Evolutionary conservation across 2,797 vertebrate genomes (phyloP).

Genomic region (Gymnoscopelus braueri): DNA sequence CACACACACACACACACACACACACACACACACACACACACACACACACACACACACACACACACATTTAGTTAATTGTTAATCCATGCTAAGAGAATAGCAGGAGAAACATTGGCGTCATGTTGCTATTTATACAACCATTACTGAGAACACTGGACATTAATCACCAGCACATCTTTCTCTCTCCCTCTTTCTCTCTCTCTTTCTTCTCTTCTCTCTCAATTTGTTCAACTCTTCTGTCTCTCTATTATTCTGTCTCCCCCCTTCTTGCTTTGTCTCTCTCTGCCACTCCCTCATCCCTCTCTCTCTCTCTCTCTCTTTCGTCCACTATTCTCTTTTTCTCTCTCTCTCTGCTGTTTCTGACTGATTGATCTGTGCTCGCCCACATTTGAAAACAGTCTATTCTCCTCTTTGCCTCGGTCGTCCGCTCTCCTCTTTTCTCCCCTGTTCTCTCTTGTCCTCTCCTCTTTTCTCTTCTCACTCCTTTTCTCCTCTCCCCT

Average conservation of each 20-base stretch:
- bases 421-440: background rate
- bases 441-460: background rate
- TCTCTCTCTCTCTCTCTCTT: conserved; percentile 8
- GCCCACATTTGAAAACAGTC: too few relatives aligned
- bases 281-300: conserved; percentile 12
- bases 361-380: too few relatives aligned
- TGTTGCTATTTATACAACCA: conserved; percentile 70
- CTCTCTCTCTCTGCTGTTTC: background rate
- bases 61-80: background rate
- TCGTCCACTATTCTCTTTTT: background rate
- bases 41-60: background rate
- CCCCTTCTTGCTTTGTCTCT: background rate
- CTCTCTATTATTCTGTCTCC: conserved; percentile 3
- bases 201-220: background rate
- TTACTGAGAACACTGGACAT: conserved; percentile 59
- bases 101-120: conserved; percentile 46
- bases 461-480: background rate
- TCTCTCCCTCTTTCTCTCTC: conserved; percentile 1
- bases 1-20: too few relatives aligned
- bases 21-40: conserved; percentile 4
- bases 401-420: background rate
- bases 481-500: background rate
- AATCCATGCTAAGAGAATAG: conserved; percentile 39
- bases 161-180: conserved; percentile 39
- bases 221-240: background rate